Evolutionary conservation across 2,797 vertebrate species (phyloP).

Genomic region (Etheostoma nigrum): DNA sequence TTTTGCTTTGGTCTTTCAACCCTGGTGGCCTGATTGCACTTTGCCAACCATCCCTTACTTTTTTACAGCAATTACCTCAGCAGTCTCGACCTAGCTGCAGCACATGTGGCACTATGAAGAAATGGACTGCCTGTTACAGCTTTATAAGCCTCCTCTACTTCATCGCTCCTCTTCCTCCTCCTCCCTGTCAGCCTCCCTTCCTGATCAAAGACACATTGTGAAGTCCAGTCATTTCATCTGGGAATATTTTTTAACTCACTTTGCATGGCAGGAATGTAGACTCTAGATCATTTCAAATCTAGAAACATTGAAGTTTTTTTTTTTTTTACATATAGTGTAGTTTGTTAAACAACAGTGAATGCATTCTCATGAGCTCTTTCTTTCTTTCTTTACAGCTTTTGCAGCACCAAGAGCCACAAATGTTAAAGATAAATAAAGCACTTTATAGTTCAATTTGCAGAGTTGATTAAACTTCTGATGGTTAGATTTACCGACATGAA

Average conservation of each 20-base stretch:
- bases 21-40: constrained; percentile 12
- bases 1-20: constrained; percentile 41
- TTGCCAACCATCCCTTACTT: constrained; percentile 15
- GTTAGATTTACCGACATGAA: constrained; percentile 63
- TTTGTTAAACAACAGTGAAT: constrained; percentile 45
- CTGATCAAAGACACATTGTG: constrained; percentile 80
- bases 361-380: constrained; percentile 7
- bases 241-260: constrained; percentile 58
- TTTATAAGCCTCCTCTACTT: constrained; percentile 59
- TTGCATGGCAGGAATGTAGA: constrained; percentile 56
- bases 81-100: constrained; percentile 26
- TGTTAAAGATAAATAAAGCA: constrained; percentile 66
- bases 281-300: constrained; percentile 63
- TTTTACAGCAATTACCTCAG: constrained; percentile 16
- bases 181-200: constrained; percentile 65
- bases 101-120: constrained; percentile 21
- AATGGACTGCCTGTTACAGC: constrained; percentile 52
- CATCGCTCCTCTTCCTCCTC: constrained; percentile 24
- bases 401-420: constrained; percentile 37
- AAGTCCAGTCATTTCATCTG: constrained; percentile 60
- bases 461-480: constrained; percentile 72
- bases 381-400: constrained; percentile 1
- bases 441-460: constrained; percentile 75
- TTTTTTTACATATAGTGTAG: constrained; percentile 11
- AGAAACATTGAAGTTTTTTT: constrained; percentile 60